Base-by-base conservation (phyloP, 2,113 vertebrate species). In the Athene cunicularia region DNA sequence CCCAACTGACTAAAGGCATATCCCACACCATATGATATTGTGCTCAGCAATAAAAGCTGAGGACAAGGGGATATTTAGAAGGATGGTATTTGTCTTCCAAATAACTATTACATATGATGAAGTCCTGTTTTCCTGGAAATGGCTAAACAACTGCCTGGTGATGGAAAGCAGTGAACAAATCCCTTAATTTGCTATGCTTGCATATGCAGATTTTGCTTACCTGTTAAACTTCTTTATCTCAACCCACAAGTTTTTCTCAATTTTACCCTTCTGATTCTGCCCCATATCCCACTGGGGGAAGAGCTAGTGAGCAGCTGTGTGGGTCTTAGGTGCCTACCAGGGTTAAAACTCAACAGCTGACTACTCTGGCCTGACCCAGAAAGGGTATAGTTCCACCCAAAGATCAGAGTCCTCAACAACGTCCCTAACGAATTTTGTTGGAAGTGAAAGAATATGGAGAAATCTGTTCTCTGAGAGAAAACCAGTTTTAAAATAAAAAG, bases 91-190 rank as follows among this genome's bases (percentile, higher is more conserved):
- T 72, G 8, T 83, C 12, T 83, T 86, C 27, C 39, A 80, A 52
- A 43, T 20, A 64, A 70, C 8, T 0, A 0, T 2, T 72, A 53
- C 21, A 21, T 0, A 1, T 5, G 2, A 66, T 30, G 24, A 28
- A 91, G 12, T 13, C 12, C 20, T 67, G 52, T 15, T 39, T 59
- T 93, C 43, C 80, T 80, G n/a, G 24, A 58, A 45, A 80, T 41
- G 9, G 21, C 11, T 55, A 14, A 86, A 35, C 8, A 72, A 24
- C 14, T 75, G 37, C 41, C 35, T 77, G 14, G 12, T 37, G 12
- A 55, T 37, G 24, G 7, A 27, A 82, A 53, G 10, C 4, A 21
- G 32, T 47, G 21, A 93, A 91, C 64, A 0, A 76, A 86, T 63
- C 64, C 28, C 30, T 55, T 93, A 13, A 4, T 86, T 91, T 73